phyloP scores from a whole-genome alignment of 2,113 vertebrate species.

The Colossoma macropomum region DNA sequence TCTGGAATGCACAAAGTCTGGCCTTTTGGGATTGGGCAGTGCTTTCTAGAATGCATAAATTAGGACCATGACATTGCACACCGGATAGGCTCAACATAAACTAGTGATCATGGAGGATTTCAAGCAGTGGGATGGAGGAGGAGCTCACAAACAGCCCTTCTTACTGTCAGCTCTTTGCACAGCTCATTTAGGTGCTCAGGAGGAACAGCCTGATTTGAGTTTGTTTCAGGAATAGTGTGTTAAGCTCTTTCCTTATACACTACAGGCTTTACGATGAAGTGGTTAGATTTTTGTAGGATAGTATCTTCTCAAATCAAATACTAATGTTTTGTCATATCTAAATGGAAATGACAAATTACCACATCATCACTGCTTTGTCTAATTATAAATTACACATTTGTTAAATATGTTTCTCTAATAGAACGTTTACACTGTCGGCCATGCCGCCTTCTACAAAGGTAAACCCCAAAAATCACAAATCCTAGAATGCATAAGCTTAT shows the following conservation, averaged over 20 bases:
- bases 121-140: conserved; percentile 8
- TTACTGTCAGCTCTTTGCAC: conserved; percentile 24
- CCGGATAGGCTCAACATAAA: conserved; percentile 36
- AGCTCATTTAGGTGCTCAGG: conserved; percentile 28
- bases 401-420: too few relatives aligned
- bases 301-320: not conserved
- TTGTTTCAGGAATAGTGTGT: not conserved
- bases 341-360: not conserved
- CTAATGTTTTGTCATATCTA: not conserved
- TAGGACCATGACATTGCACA: conserved; percentile 33
- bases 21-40: conserved; percentile 27
- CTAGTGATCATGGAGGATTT: conserved; percentile 42
- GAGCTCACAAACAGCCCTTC: conserved; percentile 23
- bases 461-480: too few relatives aligned
- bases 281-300: not conserved
- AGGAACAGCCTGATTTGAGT: not conserved
- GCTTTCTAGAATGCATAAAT: conserved; percentile 47
- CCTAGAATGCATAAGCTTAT: too few relatives aligned
- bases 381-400: too few relatives aligned
- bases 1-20: conserved; percentile 31
- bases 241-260: not conserved
- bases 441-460: too few relatives aligned
- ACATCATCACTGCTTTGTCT: too few relatives aligned
- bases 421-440: too few relatives aligned
- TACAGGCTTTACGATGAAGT: not conserved